Evolutionary conservation across 2,797 vertebrate genomes (phyloP).

Genomic region (Coccyzus lansbergi): DNA sequence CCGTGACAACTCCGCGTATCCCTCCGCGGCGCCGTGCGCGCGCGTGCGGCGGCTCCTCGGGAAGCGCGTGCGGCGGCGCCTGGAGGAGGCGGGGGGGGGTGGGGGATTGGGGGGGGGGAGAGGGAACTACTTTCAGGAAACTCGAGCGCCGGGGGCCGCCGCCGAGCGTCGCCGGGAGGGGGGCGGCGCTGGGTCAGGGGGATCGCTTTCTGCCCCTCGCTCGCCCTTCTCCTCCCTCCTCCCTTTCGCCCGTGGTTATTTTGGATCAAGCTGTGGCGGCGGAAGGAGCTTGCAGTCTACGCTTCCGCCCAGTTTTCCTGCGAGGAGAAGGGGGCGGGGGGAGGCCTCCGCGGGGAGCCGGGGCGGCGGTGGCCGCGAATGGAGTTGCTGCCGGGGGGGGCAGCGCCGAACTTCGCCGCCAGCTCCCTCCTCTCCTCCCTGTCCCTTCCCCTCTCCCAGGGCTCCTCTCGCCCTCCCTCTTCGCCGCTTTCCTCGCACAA

Average conservation of each 20-base stretch:
- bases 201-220: neutral
- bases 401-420: constrained; percentile 25
- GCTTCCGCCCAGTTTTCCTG: constrained; percentile 75
- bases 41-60: neutral
- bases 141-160: constrained; percentile 26
- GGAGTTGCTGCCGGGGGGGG: constrained; percentile 76
- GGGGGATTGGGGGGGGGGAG: too few species aligned
- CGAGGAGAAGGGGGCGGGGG: constrained; percentile 3
- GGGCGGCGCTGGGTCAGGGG: neutral
- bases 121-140: constrained; percentile 77
- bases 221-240: neutral
- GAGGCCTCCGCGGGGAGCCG: neutral
- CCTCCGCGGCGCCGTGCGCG: constrained; percentile 45
- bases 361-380: constrained; percentile 75
- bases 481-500: neutral
- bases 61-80: constrained; percentile 9
- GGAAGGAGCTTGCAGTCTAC: constrained; percentile 78
- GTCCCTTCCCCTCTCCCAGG: neutral
- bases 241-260: constrained; percentile 4
- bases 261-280: constrained; percentile 65
- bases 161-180: neutral
- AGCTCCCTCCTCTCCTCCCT: neutral
- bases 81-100: too few species aligned
- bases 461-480: neutral
- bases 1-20: neutral